Percentiles rank a stretch among this genome's conserved stretches.
Evolutionary conservation across 2,797 vertebrate species (phyloP).

Genomic region (Erpetoichthys calabaricus): DNA sequence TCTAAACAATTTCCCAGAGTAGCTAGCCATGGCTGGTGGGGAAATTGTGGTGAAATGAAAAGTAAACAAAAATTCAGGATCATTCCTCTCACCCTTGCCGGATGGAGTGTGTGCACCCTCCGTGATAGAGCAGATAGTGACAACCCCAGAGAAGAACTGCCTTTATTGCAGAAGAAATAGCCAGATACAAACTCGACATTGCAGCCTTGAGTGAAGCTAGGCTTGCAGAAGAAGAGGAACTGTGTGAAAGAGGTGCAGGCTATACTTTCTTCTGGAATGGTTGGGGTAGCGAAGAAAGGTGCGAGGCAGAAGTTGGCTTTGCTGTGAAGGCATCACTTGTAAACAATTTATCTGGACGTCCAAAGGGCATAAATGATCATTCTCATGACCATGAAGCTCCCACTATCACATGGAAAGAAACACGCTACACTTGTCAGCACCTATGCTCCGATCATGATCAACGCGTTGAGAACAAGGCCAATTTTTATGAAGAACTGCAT

Average conservation of each 20-base stretch:
- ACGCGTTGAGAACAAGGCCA: constrained; percentile 3
- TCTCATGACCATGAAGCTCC: no score
- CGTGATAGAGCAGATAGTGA: background rate
- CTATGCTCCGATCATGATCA: no score
- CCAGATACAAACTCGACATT: background rate
- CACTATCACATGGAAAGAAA: no score
- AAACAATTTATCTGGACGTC: no score
- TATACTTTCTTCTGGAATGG: no score
- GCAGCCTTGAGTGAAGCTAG: constrained; percentile 1
- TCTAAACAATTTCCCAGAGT: constrained; percentile 1
- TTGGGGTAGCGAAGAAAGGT: no score
- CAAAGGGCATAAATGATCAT: no score
- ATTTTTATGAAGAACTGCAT: no score
- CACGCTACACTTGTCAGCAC: no score
- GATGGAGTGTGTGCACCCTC: background rate
- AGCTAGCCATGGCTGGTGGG: background rate
- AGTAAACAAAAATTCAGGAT: background rate
- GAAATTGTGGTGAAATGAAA: background rate
- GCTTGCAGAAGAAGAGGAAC: background rate
- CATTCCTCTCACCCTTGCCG: background rate
- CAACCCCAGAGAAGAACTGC: background rate
- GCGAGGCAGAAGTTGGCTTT: no score
- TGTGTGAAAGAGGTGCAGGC: background rate
- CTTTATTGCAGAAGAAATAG: background rate
- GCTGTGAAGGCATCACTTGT: no score